Conservation (phyloP, 2,888 invertebrate genomes). For the Ophion slaviceki region DNA sequence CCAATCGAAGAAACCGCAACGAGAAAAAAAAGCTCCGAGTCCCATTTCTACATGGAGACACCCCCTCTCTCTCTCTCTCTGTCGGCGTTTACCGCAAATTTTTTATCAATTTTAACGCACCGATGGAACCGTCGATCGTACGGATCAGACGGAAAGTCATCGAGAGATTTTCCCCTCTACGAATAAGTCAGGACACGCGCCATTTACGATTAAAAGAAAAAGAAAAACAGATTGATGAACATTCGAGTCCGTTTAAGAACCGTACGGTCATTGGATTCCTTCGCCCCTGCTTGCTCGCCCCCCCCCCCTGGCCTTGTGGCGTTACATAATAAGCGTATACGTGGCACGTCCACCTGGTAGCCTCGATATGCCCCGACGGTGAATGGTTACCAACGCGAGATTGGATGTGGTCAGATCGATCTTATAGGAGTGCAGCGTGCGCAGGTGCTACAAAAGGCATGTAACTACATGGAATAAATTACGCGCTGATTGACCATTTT, state of each 20-base stretch:
- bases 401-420: conserved; percentile 51
- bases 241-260: not conserved
- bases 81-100: no score
- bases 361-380: conserved; percentile 40
- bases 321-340: conserved; percentile 38
- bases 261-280: not conserved
- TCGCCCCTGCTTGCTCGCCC: not conserved
- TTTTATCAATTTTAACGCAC: no score
- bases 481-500: conserved; percentile 35
- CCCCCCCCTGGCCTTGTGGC: conserved; percentile 3
- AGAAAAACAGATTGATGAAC: not conserved
- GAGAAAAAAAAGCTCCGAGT: not conserved
- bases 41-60: not conserved
- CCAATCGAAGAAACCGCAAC: not conserved
- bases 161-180: no score
- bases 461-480: conserved; percentile 30
- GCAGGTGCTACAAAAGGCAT: conserved; percentile 21
- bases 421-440: conserved; percentile 23
- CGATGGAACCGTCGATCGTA: no score
- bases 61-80: not conserved
- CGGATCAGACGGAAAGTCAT: no score
- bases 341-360: conserved; percentile 56
- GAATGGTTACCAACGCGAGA: conserved; percentile 34
- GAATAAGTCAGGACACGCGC: no score
- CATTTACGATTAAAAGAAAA: no score